These are phyloP conservation scores for Trypoxylus dichotomus DNA, from an alignment of 1,140 invertebrate genomes.

Conservation along the genomic window DNA sequence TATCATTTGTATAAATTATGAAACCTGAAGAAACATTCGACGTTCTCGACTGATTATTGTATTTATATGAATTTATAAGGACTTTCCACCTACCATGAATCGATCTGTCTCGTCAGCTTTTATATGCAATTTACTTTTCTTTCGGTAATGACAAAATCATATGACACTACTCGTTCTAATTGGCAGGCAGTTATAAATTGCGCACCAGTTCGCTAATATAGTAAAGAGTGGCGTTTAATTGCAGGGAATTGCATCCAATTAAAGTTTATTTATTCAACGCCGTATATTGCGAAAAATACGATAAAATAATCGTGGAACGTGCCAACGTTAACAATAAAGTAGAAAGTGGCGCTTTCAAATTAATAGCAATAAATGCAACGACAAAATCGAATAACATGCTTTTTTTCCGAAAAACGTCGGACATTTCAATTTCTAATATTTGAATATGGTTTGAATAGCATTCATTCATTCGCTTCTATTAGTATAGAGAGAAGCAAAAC, in stretches of 20 bases:
- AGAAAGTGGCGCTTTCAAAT: background rate
- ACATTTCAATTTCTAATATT: background rate
- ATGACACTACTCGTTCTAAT: background rate
- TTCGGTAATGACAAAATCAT: too few species aligned
- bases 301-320: background rate
- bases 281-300: background rate
- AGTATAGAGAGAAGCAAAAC: background rate
- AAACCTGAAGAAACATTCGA: too few species aligned
- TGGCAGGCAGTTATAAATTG: background rate
- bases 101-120: too few species aligned
- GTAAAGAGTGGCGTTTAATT: background rate
- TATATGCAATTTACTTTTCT: too few species aligned
- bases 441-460: background rate
- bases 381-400: background rate
- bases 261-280: background rate
- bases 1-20: too few species aligned
- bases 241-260: background rate
- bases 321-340: slow-evolving; percentile 6
- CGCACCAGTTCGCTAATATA: background rate
- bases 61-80: too few species aligned
- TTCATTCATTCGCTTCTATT: background rate
- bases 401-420: background rate
- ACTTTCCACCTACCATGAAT: too few species aligned
- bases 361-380: background rate
- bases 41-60: too few species aligned